These are phyloP conservation scores for Tromatobia lineatoria DNA, from an alignment of 2,888 invertebrate genomes.

Conservation along the genomic window DNA sequence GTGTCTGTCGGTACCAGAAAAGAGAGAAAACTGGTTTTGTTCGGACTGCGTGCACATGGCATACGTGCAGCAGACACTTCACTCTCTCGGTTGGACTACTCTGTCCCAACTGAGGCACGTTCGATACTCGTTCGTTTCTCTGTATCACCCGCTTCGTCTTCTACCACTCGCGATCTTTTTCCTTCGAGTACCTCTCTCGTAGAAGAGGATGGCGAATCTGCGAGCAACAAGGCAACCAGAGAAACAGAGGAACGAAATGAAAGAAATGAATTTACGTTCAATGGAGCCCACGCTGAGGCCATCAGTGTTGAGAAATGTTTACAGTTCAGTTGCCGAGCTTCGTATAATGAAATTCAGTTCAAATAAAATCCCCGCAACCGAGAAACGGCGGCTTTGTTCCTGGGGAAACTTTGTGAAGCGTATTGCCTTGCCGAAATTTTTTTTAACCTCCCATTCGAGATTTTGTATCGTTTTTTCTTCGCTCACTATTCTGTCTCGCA, in stretches of 20 bases:
- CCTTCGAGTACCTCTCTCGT: slow-evolving; percentile 36
- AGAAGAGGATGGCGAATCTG: slow-evolving; percentile 3
- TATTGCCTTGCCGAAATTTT: slow-evolving; percentile 1
- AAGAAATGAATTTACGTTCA: slow-evolving; percentile 43
- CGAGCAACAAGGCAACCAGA: neutral
- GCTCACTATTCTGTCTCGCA: neutral
- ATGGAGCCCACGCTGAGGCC: slow-evolving; percentile 18
- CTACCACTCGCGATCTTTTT: slow-evolving; percentile 48
- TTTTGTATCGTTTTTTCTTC: neutral
- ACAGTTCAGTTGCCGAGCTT: slow-evolving; percentile 32
- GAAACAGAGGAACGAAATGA: slow-evolving; percentile 18
- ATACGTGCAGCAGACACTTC: slow-evolving; percentile 22
- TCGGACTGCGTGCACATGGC: slow-evolving; percentile 33
- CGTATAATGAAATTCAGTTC: slow-evolving; percentile 46
- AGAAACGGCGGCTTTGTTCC: slow-evolving; percentile 7
- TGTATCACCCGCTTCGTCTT: slow-evolving; percentile 34
- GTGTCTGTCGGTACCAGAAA: slow-evolving; percentile 37
- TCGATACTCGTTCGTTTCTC: slow-evolving; percentile 58
- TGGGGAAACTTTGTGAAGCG: neutral
- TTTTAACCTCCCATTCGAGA: neutral
- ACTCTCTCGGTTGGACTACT: slow-evolving; percentile 11
- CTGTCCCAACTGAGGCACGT: slow-evolving; percentile 44
- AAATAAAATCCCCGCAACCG: slow-evolving; percentile 26
- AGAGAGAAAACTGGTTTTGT: slow-evolving; percentile 71
- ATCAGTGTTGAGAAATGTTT: slow-evolving; percentile 46